phyloP scores from a whole-genome alignment of 2,113 vertebrate genomes.

The Aphyosemion australe region DNA sequence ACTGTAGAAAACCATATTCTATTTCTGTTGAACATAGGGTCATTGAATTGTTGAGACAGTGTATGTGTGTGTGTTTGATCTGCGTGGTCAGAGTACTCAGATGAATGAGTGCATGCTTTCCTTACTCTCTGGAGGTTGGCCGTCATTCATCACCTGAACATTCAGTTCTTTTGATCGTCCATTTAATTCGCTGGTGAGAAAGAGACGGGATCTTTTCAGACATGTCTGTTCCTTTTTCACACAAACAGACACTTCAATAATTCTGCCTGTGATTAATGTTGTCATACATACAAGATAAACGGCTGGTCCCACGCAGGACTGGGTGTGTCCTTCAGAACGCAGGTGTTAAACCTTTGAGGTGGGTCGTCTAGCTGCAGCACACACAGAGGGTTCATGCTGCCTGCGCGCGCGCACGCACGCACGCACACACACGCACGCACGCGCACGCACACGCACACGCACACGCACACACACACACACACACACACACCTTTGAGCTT shows the following conservation, averaged over 20 bases:
- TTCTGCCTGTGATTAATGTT: background rate
- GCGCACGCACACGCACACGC: background rate
- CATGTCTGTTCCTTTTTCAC: no score
- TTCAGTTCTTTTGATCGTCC: constrained; percentile 90
- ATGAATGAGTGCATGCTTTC: background rate
- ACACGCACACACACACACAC: no score
- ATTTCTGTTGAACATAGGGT: no score
- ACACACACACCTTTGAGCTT: no score
- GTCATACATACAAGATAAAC: constrained; percentile 89
- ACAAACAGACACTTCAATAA: no score
- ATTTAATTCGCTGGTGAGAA: constrained; percentile 87
- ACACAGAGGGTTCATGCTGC: constrained; percentile 79
- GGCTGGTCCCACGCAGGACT: constrained; percentile 89
- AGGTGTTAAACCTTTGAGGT: constrained; percentile 85
- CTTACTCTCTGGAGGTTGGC: constrained; percentile 82
- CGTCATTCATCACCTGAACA: constrained; percentile 84
- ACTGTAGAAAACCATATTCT: no score
- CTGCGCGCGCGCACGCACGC: constrained; percentile 66
- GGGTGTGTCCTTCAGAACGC: constrained; percentile 74
- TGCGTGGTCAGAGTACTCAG: no score
- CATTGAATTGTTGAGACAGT: no score
- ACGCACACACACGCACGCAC: constrained; percentile 69
- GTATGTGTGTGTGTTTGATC: no score
- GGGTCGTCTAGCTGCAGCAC: constrained; percentile 87
- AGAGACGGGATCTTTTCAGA: background rate